These are phyloP conservation scores for Pygoscelis adeliae DNA, from an alignment of 2,113 vertebrate species.

Conservation along the genomic window DNA sequence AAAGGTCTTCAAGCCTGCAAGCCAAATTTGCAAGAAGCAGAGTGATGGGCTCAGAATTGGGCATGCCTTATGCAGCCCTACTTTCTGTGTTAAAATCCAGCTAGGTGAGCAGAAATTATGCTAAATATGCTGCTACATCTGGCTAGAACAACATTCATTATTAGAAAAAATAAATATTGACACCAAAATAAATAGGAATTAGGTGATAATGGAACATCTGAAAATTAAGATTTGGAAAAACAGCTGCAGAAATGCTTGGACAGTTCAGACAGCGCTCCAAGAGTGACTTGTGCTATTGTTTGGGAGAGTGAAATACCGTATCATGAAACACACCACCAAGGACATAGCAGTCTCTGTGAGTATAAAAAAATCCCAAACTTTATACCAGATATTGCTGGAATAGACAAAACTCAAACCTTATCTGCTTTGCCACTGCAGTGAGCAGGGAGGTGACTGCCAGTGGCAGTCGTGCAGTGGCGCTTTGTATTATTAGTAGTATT, in stretches of 20 bases:
- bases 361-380: not conserved
- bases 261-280: rapidly evolving
- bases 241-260: not conserved
- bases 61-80: not conserved
- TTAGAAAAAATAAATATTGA: not conserved
- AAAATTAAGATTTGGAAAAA: not conserved
- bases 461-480: rapidly evolving
- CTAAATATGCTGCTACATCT: not conserved
- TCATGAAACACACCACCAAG: not conserved
- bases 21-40: not conserved
- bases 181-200: not conserved
- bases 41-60: not conserved
- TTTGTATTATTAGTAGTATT: not conserved
- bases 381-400: not conserved
- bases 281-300: not conserved
- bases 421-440: not conserved
- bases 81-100: not conserved
- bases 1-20: not conserved
- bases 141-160: not conserved
- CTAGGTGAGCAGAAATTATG: not conserved
- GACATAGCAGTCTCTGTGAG: not conserved
- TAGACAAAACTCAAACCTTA: not conserved
- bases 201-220: not conserved
- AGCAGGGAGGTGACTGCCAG: not conserved
- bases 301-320: not conserved